A percentile compares a stretch with the other conserved stretches of the same genome.
phyloP scores from a whole-genome alignment of 2,888 invertebrate species.

The Chaetoderma sp. region DNA sequence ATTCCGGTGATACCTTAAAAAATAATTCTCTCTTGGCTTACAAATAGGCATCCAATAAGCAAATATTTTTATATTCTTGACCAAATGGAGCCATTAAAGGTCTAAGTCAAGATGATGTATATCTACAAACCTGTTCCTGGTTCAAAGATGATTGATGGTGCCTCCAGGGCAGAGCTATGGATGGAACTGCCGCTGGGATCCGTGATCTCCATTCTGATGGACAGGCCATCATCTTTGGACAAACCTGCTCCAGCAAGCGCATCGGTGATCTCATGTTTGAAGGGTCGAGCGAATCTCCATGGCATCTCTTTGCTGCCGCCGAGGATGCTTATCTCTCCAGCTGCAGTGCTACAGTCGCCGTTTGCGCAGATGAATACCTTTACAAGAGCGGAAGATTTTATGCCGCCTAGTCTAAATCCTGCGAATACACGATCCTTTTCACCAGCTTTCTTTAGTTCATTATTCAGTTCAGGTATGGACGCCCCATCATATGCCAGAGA shows the following conservation, averaged over 20 bases:
- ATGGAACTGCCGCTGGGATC: slow-evolving; percentile 16
- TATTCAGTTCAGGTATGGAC: slow-evolving; percentile 32
- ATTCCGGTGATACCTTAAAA: too few species aligned
- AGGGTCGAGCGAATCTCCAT: slow-evolving; percentile 23
- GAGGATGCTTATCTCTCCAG: slow-evolving; percentile 19
- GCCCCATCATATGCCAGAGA: slow-evolving; percentile 35
- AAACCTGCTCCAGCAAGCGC: neutral
- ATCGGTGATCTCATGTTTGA: slow-evolving; percentile 23
- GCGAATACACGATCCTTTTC: slow-evolving; percentile 30
- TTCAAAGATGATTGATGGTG: slow-evolving; percentile 11
- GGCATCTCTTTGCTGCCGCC: slow-evolving; percentile 25
- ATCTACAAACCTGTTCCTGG: slow-evolving; percentile 7
- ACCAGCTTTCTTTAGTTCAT: slow-evolving; percentile 23
- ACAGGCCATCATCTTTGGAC: neutral
- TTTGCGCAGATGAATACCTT: slow-evolving; percentile 13
- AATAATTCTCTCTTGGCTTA: too few species aligned
- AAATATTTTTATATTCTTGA: too few species aligned
- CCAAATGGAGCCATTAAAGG: too few species aligned
- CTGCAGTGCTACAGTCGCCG: slow-evolving; percentile 6
- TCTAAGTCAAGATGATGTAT: neutral
- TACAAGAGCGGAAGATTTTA: slow-evolving; percentile 28
- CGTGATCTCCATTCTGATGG: neutral
- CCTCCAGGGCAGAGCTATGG: slow-evolving; percentile 3
- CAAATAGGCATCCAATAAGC: too few species aligned
- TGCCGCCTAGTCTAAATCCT: slow-evolving; percentile 33